Evolutionary conservation across 2,797 vertebrate genomes (phyloP), one percentile per base, ranked within the genome.

Genomic region (Trichosurus vulpecula): DNA sequence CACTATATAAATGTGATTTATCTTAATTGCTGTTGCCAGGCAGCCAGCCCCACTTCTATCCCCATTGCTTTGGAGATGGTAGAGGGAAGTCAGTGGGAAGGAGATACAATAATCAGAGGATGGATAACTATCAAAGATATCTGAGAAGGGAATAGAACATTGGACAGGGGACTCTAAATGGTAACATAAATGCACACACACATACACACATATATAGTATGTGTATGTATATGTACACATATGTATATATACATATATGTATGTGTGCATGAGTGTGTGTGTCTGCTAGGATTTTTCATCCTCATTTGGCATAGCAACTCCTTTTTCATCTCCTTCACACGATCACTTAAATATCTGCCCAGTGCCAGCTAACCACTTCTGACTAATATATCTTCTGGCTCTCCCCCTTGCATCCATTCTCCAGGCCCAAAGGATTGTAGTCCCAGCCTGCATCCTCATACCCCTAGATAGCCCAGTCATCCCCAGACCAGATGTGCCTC

Each of bases 381-480:
- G 54, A 14, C 2, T 12, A 61, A 41, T 19, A 52, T 31, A 30
- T 35, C 52, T 35, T 14, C 52, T 41, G 95, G 27, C 52, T 90
- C 90, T 8, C 87, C 19, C n/a, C 5, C 55, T 29, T 27, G 5
- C 35, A 25, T 0, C 0, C 6, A 30, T 51, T 54, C 8, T 74
- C 31, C 1, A 6, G 13, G 31, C 4, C 3, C 10, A 1, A n/a
- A 55, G 35, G 31, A 87, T 31, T 2, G 27, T 41, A 8, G 4
- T 8, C 14, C 14, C 90, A 89, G 14, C 35, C 4, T 13, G 22
- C 19, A 14, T 22, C 13, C 8, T 29, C 54, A 91, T 52, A 53
- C 56, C 12, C 91, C 91, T 91, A 47, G 53, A n/a, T 41, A 74
- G 66, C 16, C n/a, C 35, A 66, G 61, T 16, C 13, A 74, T 25